These are phyloP conservation scores for Timema cristinae DNA, from an alignment of 2,888 invertebrate species.

Conservation along the genomic window DNA sequence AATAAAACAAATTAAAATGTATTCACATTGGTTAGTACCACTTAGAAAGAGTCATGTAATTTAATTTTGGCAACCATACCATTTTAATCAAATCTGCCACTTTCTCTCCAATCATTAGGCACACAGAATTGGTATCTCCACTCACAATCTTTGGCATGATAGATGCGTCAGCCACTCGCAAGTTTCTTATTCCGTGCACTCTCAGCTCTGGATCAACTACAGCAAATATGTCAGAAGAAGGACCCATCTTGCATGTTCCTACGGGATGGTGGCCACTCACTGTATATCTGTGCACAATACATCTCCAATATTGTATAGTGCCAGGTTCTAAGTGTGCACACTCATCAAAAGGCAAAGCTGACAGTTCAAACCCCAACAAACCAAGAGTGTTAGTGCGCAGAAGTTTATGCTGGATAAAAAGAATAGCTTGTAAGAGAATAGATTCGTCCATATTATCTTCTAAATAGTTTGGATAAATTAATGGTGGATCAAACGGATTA, in stretches of 20 bases:
- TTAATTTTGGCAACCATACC: slow-evolving; percentile 55
- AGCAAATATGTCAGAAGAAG: slow-evolving; percentile 65
- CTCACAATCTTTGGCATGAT: slow-evolving; percentile 87
- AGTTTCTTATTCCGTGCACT: slow-evolving; percentile 71
- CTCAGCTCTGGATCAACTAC: slow-evolving; percentile 73
- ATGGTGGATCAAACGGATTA: slow-evolving; percentile 78
- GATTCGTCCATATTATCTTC: slow-evolving; percentile 76
- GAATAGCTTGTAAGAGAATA: slow-evolving; percentile 60
- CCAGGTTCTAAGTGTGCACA: slow-evolving; percentile 68
- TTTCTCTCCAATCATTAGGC: slow-evolving; percentile 88
- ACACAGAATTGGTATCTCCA: slow-evolving; percentile 86
- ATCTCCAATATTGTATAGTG: slow-evolving; percentile 84
- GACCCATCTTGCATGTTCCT: slow-evolving; percentile 85
- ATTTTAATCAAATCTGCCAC: slow-evolving; percentile 85
- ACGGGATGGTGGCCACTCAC: slow-evolving; percentile 79
- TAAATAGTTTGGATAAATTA: slow-evolving; percentile 90
- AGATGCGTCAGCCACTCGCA: slow-evolving; percentile 79
- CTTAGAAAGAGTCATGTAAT: no score
- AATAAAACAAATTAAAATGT: no score
- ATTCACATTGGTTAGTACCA: no score
- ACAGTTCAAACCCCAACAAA: slow-evolving; percentile 72
- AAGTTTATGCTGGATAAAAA: slow-evolving; percentile 45
- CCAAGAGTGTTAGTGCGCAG: slow-evolving; percentile 77
- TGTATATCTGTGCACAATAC: slow-evolving; percentile 76
- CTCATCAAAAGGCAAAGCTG: slow-evolving; percentile 76